Base-by-base conservation (phyloP, 2,888 invertebrate genomes). In the Muscina levida region DNA sequence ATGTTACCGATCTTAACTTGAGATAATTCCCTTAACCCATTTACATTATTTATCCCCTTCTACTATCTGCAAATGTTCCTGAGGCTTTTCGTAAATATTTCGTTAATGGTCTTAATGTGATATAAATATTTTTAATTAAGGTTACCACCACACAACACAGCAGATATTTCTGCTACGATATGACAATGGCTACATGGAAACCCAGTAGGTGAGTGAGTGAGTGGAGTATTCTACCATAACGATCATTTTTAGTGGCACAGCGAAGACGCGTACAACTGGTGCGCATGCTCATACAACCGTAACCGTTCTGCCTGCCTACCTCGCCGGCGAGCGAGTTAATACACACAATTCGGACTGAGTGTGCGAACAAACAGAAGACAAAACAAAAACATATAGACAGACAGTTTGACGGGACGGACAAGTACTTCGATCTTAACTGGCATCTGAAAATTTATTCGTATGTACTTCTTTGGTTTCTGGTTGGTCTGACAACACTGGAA, bases 281-380 rank as follows among this genome's bases (percentile, higher is more conserved):
- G 24, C 67, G 74, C 56, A 56, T 68, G 75, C 51, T 72, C 48
- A 81, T 17, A 65, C 72, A 81, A 77, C 72, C 81, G 68, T 74
- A 81, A 81, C 81, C 77, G 81, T 81, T 81, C 81, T 77, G 81
- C 81, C 77, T 13, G 65, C 31, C 31, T 31, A 31, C 31, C 31
- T 74, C 57, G 44, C 11, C 4, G 22, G 15, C 1, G 31, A 26
- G 2, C 13, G 24, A 56, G 11, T 13, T 3, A 10, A 44, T 10
- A 11, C 26, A 57, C 42, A 44, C 44, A 31, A 31, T 8, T 3
- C 31, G 31, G 8, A 31, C 31, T 31, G 31, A 31, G 31, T 31
- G 31, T 31, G 31, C 31, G 10, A 11, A 8, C 51, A 17, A 11
- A 42, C 22, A 22, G 62, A 62, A 4, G 15, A 31, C 2, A 42